Evolutionary conservation across 2,113 vertebrate species (phyloP).

Genomic region (Sinocyclocheilus grahami): DNA sequence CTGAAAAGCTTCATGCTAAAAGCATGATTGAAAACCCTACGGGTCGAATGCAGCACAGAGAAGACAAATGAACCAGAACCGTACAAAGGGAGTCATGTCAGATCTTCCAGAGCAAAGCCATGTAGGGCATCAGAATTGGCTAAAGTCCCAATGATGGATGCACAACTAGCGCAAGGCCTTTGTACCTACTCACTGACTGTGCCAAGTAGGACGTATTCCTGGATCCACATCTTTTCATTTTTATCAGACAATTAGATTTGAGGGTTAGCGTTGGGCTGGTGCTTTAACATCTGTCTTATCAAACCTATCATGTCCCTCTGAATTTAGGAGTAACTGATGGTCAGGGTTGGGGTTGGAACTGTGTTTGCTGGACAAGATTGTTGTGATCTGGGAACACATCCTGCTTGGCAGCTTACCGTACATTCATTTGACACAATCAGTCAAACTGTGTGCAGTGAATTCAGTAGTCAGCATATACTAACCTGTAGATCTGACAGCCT

Average conservation of each 20-base stretch:
- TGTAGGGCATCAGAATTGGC: slow-evolving; percentile 16
- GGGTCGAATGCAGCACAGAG: slow-evolving; percentile 2
- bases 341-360: neutral
- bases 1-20: slow-evolving; percentile 39
- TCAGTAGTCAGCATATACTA: slow-evolving; percentile 7
- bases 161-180: neutral
- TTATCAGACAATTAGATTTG: slow-evolving; percentile 3
- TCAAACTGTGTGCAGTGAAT: neutral
- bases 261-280: neutral
- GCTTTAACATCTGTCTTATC: neutral
- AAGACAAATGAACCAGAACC: slow-evolving; percentile 35
- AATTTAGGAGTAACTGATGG: neutral
- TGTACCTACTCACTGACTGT: slow-evolving; percentile 3
- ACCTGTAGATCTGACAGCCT: neutral
- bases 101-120: slow-evolving; percentile 15
- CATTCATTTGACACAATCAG: neutral
- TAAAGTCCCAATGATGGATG: neutral
- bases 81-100: slow-evolving; percentile 18
- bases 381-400: neutral
- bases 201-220: neutral
- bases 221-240: neutral
- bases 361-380: neutral
- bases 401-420: neutral
- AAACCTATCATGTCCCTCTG: neutral
- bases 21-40: slow-evolving; percentile 23